These are phyloP conservation scores for Sinosuthora webbiana DNA, from an alignment of 2,113 vertebrate species.

Conservation along the genomic window DNA sequence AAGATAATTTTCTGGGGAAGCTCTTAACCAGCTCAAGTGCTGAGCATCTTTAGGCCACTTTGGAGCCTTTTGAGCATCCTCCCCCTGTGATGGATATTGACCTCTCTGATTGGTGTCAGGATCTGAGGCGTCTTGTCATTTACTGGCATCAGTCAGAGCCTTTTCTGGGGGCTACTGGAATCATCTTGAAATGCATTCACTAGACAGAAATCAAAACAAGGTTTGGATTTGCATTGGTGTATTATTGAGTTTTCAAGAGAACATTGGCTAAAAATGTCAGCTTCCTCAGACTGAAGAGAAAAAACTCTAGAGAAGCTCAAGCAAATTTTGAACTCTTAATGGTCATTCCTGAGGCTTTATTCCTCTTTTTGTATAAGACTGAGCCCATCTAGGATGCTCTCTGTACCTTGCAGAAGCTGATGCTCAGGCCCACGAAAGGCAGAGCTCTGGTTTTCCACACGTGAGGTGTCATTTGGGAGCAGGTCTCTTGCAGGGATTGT, in stretches of 20 bases:
- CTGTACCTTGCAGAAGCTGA: not conserved
- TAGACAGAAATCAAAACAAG: not conserved
- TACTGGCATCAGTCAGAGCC: not conserved
- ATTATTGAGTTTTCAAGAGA: not conserved
- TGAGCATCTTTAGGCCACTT: not conserved
- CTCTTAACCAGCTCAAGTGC: not conserved
- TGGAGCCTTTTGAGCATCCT: not conserved
- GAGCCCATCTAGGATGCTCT: not conserved
- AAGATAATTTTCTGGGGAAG: not conserved
- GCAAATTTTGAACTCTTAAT: not conserved
- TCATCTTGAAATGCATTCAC: not conserved
- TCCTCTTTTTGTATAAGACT: not conserved
- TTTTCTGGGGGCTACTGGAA: not conserved
- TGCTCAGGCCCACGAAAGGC: not conserved
- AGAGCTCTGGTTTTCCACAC: not conserved
- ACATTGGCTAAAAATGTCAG: not conserved
- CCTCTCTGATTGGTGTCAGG: not conserved
- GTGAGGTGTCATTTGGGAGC: not conserved
- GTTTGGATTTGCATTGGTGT: not conserved
- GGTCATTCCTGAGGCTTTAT: not conserved
- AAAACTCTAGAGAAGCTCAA: not conserved
- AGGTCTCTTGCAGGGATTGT: rapidly evolving
- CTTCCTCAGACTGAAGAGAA: not conserved
- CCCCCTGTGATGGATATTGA: rapidly evolving
- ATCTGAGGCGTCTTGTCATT: not conserved